Conservation (phyloP, 2,797 vertebrate genomes). For the Steatocranus sp. region DNA sequence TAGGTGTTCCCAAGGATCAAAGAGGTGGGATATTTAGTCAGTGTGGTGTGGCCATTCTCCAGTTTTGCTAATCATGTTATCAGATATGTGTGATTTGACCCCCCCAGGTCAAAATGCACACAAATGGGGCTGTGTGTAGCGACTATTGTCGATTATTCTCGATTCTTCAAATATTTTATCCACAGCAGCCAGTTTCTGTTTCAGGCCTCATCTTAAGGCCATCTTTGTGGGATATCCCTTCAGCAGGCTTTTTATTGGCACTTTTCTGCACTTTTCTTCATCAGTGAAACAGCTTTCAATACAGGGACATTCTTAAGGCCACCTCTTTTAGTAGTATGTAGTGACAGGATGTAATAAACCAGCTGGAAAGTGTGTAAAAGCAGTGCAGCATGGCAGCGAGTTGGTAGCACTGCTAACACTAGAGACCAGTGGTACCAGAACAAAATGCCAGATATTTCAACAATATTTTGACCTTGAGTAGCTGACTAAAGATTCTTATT, state of each 20-base stretch:
- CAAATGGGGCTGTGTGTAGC: background rate
- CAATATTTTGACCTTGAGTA: background rate
- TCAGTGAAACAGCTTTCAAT: background rate
- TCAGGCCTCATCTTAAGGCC: background rate
- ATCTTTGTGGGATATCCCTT: background rate
- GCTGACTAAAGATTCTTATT: background rate
- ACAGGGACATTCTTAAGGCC: background rate
- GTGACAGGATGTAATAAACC: background rate
- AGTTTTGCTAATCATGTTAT: background rate
- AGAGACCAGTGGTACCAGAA: accelerated
- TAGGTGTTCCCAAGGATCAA: background rate
- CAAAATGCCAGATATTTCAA: background rate
- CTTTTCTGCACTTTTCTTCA: background rate
- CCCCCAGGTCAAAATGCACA: background rate
- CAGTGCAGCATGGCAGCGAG: background rate
- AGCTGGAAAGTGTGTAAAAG: background rate
- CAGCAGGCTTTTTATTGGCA: background rate
- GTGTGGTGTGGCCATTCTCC: background rate
- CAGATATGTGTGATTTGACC: background rate
- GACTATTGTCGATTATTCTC: background rate
- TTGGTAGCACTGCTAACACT: background rate
- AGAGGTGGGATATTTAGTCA: background rate
- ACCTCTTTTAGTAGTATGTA: background rate
- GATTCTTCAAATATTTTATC: background rate
- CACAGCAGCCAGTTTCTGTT: background rate